Conservation (phyloP, 2,113 vertebrate genomes). For the Aleadryas rufinucha region DNA sequence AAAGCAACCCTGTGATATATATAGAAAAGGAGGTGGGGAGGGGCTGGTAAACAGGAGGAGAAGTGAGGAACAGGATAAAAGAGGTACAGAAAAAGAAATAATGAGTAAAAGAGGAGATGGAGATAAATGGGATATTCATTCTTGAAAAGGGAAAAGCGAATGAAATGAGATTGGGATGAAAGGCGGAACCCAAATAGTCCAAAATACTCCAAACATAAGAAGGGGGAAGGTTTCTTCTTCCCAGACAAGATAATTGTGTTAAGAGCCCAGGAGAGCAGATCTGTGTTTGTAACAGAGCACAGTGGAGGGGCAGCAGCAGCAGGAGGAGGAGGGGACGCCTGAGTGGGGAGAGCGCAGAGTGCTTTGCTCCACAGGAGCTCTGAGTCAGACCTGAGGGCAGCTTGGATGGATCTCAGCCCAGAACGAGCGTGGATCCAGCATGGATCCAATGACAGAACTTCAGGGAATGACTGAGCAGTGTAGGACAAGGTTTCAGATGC, state of each 20-base stretch:
- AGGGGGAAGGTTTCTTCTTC: background rate
- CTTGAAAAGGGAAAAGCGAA: constrained; percentile 4
- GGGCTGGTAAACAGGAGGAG: constrained; percentile 1
- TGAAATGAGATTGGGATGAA: constrained; percentile 4
- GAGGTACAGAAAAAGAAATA: background rate
- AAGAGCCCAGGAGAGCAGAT: background rate
- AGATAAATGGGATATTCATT: constrained; percentile 20
- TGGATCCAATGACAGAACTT: background rate
- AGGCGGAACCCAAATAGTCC: background rate
- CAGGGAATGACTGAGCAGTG: background rate
- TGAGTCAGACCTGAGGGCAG: background rate
- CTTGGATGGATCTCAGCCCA: background rate
- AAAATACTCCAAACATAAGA: background rate
- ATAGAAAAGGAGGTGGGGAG: background rate
- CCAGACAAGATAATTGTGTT: background rate
- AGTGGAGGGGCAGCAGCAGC: background rate
- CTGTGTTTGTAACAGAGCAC: no score
- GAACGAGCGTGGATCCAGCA: background rate
- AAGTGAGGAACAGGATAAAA: background rate
- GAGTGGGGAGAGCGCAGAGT: background rate
- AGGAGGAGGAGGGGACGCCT: background rate
- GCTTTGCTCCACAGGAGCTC: background rate
- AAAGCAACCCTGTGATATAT: background rate
- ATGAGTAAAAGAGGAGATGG: background rate
- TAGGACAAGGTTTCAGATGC: background rate